Base-by-base conservation (phyloP, 1,140 invertebrate genomes). In the Gryllus bimaculatus region DNA sequence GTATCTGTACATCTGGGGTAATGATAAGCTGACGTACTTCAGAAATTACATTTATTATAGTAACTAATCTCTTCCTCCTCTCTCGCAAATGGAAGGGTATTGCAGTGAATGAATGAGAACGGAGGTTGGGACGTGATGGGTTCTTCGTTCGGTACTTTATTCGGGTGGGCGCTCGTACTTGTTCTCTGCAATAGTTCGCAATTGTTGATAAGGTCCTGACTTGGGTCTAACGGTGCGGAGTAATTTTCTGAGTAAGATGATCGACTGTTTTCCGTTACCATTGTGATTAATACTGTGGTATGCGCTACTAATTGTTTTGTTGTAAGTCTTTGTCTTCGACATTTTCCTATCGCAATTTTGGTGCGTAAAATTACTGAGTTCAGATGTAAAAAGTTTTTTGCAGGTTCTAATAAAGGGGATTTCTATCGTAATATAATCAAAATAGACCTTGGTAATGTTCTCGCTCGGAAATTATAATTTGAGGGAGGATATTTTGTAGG, bases 11-110 rank as follows among this genome's bases (percentile, higher is more conserved):
- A 75, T 75, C 54, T 7, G 10, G 10, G n/a, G n/a, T 13, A 5
- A 20, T 13, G 20, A 75, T 75, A 75, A 1, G 7, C 74, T 75
- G 12, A 10, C 13, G 74, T 75, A 75, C 20, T 75, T 75, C 74
- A n/a, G 74, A 74, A 26, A 75, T 5, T 75, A 75, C 7, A 75
- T 74, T n/a, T 10, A 75, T 75, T 0, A 75, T 21, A 75, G 74
- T 75, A 3, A 75, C 1, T 0, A 75, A n/a, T n/a, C 3, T n/a
- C 74, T n/a, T 39, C 8, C 26, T 8, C 26, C n/a, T 75, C n/a
- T n/a, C n/a, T 75, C 74, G 20, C n/a, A 75, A 75, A 75, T 75
- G 74, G 20, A 75, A 75, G n/a, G 20, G n/a, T 75, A 20, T 75
- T 15, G 8, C 7, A n/a, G 74, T 75, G 8, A 7, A 75, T 75